Conservation (phyloP, 2,797 vertebrate species). For the Ammospiza maritima region DNA sequence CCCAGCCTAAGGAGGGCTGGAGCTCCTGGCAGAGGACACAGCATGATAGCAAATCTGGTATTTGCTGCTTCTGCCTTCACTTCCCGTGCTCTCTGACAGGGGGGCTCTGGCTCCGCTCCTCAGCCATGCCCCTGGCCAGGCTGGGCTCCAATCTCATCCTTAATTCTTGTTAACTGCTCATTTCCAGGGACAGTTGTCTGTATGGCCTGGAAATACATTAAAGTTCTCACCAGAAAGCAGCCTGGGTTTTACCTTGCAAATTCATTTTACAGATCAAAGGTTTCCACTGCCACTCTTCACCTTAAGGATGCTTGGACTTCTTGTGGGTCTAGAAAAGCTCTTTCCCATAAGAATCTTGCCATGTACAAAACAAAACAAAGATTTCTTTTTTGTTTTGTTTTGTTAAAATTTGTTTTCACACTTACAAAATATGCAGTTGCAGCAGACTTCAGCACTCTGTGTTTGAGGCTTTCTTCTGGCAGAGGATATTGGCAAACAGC, state of each 20-base stretch:
- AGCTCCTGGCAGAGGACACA: not conserved
- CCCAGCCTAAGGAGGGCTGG: fast-evolving
- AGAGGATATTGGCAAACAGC: not conserved
- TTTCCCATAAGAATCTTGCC: not conserved
- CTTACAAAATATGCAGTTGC: not conserved
- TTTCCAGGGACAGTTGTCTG: not conserved
- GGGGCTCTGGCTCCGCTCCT: not conserved
- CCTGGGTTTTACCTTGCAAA: not conserved
- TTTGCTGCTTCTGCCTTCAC: not conserved
- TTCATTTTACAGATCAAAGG: not conserved
- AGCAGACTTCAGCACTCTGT: not conserved
- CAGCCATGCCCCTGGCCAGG: not conserved
- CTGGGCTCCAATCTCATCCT: not conserved
- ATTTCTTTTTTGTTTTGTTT: not conserved
- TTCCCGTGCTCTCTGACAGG: not conserved
- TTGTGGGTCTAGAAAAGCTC: not conserved
- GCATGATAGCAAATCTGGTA: not conserved
- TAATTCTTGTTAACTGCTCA: not conserved
- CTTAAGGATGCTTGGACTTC: not conserved
- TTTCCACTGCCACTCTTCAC: not conserved
- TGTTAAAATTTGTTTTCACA: not conserved
- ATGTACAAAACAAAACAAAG: not conserved
- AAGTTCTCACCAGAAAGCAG: not conserved
- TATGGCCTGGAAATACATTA: not conserved
- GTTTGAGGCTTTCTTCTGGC: not conserved